These are phyloP conservation scores for Mythimna ferrago DNA, from an alignment of 2,888 invertebrate species.

Conservation along the genomic window DNA sequence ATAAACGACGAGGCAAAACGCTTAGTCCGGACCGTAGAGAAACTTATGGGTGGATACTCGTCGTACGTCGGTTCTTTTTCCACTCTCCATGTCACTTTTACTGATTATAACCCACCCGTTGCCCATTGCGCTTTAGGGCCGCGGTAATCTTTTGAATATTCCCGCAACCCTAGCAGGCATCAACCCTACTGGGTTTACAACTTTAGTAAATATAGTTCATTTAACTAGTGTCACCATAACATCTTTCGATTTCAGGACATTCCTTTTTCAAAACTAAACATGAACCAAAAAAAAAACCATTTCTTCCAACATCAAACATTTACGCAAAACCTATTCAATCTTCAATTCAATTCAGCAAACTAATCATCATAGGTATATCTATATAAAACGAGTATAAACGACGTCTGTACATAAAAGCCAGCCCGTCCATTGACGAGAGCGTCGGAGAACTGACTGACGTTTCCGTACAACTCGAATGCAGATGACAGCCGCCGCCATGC, in stretches of 20 bases:
- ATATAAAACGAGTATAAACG: slow-evolving; percentile 11
- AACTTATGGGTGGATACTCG: no score
- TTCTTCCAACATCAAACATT: not conserved
- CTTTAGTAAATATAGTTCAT: not conserved
- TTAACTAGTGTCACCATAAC: not conserved
- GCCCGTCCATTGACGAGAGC: slow-evolving; percentile 16
- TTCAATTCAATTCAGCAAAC: slow-evolving; percentile 9
- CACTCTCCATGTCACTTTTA: no score
- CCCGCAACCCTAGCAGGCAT: no score
- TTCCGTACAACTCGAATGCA: slow-evolving; percentile 56
- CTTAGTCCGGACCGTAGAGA: no score
- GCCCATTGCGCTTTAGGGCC: no score
- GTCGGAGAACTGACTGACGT: slow-evolving; percentile 54
- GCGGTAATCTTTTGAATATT: no score
- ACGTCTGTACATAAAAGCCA: slow-evolving; percentile 23
- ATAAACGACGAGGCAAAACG: no score
- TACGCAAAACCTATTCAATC: slow-evolving; percentile 8
- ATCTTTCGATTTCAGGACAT: not conserved
- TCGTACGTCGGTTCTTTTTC: no score
- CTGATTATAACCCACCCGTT: no score
- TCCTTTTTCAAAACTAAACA: slow-evolving; percentile 1
- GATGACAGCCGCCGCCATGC: slow-evolving; percentile 56
- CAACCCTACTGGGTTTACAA: no score
- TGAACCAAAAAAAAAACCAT: not conserved
- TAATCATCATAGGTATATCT: slow-evolving; percentile 32